Conservation (phyloP, 1,140 invertebrate genomes). For the Drosophila takahashii region DNA sequence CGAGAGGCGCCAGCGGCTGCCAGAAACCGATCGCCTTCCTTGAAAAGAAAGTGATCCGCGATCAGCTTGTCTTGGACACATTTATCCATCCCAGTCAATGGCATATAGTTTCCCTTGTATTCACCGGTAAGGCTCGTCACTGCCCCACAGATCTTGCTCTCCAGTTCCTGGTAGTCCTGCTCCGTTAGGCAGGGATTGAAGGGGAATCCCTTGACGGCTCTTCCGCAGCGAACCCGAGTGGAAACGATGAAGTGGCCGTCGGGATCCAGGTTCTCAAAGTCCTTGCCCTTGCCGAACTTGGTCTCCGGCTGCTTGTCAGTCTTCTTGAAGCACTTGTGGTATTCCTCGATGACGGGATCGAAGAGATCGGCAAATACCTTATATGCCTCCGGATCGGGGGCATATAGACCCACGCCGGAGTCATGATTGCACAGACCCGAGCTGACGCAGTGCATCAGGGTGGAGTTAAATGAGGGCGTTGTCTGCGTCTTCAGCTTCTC, state of each 20-base stretch:
- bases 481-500: conserved; percentile 94
- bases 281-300: conserved; percentile 95
- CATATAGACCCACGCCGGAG: conserved; percentile 97
- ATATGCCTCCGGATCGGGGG: conserved; percentile 97
- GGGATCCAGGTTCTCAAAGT: conserved; percentile 96
- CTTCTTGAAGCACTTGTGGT: conserved; percentile 96
- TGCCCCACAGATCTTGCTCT: conserved; percentile 92
- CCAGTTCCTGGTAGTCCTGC: conserved; percentile 96
- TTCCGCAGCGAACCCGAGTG: conserved; percentile 96
- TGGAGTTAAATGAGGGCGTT: conserved; percentile 92
- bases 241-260: conserved; percentile 94
- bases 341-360: conserved; percentile 98
- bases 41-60: conserved; percentile 98
- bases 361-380: conserved; percentile 94
- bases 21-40: conserved; percentile 92
- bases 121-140: conserved; percentile 91
- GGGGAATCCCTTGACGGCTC: conserved; percentile 95
- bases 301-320: conserved; percentile 94
- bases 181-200: conserved; percentile 98
- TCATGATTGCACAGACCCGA: conserved; percentile 94
- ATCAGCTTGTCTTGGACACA: conserved; percentile 95
- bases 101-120: conserved; percentile 95
- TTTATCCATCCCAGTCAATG: conserved; percentile 97
- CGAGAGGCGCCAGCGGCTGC: conserved; percentile 94
- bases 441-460: conserved; percentile 95